Base-by-base conservation (phyloP, 2,888 invertebrate species). In the Scaptomyza tumidula region DNA sequence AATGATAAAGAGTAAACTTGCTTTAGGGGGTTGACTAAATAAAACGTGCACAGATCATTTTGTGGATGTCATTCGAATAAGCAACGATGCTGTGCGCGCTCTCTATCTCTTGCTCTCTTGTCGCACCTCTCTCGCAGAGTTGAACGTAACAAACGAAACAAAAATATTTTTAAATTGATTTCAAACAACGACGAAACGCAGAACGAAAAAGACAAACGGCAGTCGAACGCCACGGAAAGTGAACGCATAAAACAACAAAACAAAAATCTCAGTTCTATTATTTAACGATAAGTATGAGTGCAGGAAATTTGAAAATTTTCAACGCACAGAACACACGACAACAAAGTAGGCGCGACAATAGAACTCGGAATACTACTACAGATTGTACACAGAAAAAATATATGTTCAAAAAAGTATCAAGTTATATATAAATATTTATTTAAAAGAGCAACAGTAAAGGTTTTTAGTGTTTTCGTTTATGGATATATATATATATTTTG, bases 161-260 rank as follows among this genome's bases (percentile, higher is more conserved):
- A 81, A 84, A 82, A 88, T 83, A 84, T 87, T 86, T 85, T 83
- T 86, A 86, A 86, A 88, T 86, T 86, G 86, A 86, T 86, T 88
- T 86, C 80, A 88, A 86, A 87, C 80, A 64, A 70, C 75, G 71
- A 75, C 84, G 67, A 60, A 80, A 69, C 75, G 66, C 37, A 57
- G 27, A 62, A 52, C 50, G 24, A 52, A 27, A 29, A 75, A 75
- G 72, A 71, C 78, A 73, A 67, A 70, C 76, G 80, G 64, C 60
- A 67, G 50, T 2, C 45, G 41, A 9, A 73, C 68, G 73, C 39
- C 31, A 64, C 72, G 55, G 61, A 31, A 57, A 75, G 44, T 46
- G 62, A 62, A 66, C 65, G 67, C 69, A 58, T 62, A 63, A 16
- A 44, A 46, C 33, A 44, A 50, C 31, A 29, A 44, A 31, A 24